Base-by-base conservation (phyloP, 2,888 invertebrate genomes). In the Yponomeuta cagnagella region DNA sequence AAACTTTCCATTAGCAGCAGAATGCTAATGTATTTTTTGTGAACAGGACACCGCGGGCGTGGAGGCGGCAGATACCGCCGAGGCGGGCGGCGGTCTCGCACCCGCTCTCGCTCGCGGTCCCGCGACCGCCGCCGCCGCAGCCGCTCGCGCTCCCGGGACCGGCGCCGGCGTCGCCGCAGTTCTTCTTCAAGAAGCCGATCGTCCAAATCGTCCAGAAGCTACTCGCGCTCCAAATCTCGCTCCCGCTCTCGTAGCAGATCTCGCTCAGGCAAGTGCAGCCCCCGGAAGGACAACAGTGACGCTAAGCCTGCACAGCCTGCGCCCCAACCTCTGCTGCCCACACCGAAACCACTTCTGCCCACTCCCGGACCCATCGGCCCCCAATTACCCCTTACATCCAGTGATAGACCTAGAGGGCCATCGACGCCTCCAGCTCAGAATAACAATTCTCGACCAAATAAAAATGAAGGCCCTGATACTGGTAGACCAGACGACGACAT, bases 211-310 rank as follows among this genome's bases (percentile, higher is more conserved):
- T 90, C 90, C 15, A 84, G 89, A 75, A 89, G 88, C 86, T 81
- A 82, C 73, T 90, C 90, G 3, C 80, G 77, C 70, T 75, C 73
- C 52, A 74, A 76, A 72, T 88, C 88, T 73, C 87, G 89, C 71
- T 89, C 89, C 79, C 89, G 89, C 70, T 89, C 86, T 72, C 88
- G 89, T 77, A 87, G 87, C 86, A 88, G 86, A 76, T 90, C 88
- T 78, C 90, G 91, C 79, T 91, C 92, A 93, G 92, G 92, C 93
- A 93, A 93, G 92, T 92, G 90, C 86, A 90, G 69, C 69, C 89
- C 89, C 73, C 78, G 75, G 77, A 88, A 86, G 82, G 84, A 84
- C 76, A 76, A 43, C 80, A 43, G 43, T 79, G 79, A 79, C 78
- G 81, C 82, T 74, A 76, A 80, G 75, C 82, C 80, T 76, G 83